Evolutionary conservation across 2,113 vertebrate genomes (phyloP), one percentile per base, ranked within the genome.

Genomic region (Elaphurus davidianus): DNA sequence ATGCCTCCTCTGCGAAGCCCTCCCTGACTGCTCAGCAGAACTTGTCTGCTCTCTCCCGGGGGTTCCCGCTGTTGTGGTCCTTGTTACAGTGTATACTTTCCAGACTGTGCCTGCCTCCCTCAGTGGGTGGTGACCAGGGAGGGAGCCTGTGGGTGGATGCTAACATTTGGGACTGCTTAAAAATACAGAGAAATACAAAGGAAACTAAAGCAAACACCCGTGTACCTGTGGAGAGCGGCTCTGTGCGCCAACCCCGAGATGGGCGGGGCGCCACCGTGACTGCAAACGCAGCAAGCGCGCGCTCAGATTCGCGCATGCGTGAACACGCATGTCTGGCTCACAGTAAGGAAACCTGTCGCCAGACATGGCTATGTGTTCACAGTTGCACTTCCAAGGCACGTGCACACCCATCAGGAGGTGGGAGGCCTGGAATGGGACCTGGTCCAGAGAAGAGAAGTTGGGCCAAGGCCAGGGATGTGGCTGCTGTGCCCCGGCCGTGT

Each of bases 401-500:
- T 81, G 89, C 33, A 28, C 19, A 40, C 59, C 57, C 55, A 27
- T 15, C 4, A 3, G 16, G 45, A 36, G 10, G 36, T 81, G 4
- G 57, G 40, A 54, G n/a, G 52, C 19, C 76, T 13, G 57, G 82
- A 59, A 47, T 16, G 7, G 4, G 25, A 60, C 17, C 78, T 47
- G 57, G 12, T 23, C 36, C 60, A 40, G 55, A 74, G 94, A 40
- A 86, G 45, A 91, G 64, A 82, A 11, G 50, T 11, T 27, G 9
- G 79, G n/a, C 76, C 27, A 21, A 40, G 57, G 47, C 33, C n/a
- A 17, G 25, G 62, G 55, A 33, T 6, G 71, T 30, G 81, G 78
- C 47, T 6, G 14, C 36, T 1, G 36, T 0, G 5, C 0, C 2
- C 40, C 36, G 19, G 47, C 90, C 7, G 0, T 6, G 33, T 12